Evolutionary conservation across 2,797 vertebrate genomes (phyloP), one percentile per base, ranked within the genome.

Genomic region (Limnodromus scolopaceus): DNA sequence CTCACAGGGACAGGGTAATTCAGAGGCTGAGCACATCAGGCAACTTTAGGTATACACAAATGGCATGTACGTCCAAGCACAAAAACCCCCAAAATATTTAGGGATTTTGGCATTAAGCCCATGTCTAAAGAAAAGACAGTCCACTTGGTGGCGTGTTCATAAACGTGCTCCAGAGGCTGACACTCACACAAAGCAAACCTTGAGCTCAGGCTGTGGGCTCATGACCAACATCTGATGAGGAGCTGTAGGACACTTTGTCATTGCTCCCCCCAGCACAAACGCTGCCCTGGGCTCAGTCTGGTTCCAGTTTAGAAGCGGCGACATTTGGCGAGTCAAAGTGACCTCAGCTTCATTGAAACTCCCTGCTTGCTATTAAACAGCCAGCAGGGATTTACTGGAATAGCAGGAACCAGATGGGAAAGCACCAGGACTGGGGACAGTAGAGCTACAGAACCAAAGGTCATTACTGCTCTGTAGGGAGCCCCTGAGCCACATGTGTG

Each of bases 381-480:
- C 64, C 93, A 83, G 78, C 86, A 85, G 80, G 88, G 92, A 94
- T 92, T 91, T 90, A 82, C n/a, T 2, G 87, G 83, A 88, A 79
- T 61, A 95, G 74, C 74, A 81, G 72, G 55, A 96, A 95, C 90
- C 93, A 95, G 93, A 96, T 95, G 86, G 74, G 78, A 96, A 85
- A 90, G 87, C 88, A 93, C 55, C 48, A 68, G 77, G 84, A 43
- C 45, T 80, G 41, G 71, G 94, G 93, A 95, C 93, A 84, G 84
- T 34, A 78, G 61, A 91, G 84, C 64, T 93, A 32, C 60, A 83
- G 70, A 92, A 75, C 23, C 70, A 77, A 89, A 92, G 94, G 93
- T 93, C 92, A 79, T 63, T 48, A 32, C 69, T n/a, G 58, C 83
- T 89, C 92, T 16, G 3, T 8, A 13, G 86, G 85, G 80, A 87